Base-by-base conservation (phyloP, 2,888 invertebrate species). In the Dioctria rufipes region DNA sequence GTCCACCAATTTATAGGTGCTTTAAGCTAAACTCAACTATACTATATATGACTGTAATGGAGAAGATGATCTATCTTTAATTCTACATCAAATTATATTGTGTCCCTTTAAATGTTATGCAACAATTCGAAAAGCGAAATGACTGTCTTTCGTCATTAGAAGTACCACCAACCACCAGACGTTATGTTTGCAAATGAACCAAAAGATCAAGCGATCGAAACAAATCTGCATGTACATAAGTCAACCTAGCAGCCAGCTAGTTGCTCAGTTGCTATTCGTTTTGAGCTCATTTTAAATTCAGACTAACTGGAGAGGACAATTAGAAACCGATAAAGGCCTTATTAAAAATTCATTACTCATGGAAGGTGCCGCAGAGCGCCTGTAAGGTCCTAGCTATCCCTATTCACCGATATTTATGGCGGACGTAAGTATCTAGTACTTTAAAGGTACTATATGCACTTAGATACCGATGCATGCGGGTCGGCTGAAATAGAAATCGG, bases 331-430 rank as follows among this genome's bases (percentile, higher is more conserved):
- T 79, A 79, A 79, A 79, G 66, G 79, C 60, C 79, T 79, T 79
- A 69, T 79, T 79, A 79, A 79, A 79, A 79, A 79, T 79, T 79
- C 79, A 79, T 79, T 79, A 79, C 67, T 69, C 66, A 69, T 60
- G 43, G 49, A 63, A 77, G 77, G 77, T 77, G 77, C 77, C 49
- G 46, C 49, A 11, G 46, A 25, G 13, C 13, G 60, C 37, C 73
- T 60, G 60, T 54, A 9, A 58, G 58, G 60, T 43, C 60, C 73
- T 60, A 42, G 60, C 42, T 11, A 49, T 40, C 49, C 60, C 73
- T 75, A 66, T n/a, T 11, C 11, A 11, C 6, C 4, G 11, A 11
- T 54, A 54, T 9, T 2, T 46, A 6, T 54, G 11, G 11, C 4
- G 4, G 11, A 11, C 11, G 54, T 11, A 2, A 8, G 54, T 54